phyloP scores from a whole-genome alignment of 2,888 invertebrate species.

The Eilema sororculum region DNA sequence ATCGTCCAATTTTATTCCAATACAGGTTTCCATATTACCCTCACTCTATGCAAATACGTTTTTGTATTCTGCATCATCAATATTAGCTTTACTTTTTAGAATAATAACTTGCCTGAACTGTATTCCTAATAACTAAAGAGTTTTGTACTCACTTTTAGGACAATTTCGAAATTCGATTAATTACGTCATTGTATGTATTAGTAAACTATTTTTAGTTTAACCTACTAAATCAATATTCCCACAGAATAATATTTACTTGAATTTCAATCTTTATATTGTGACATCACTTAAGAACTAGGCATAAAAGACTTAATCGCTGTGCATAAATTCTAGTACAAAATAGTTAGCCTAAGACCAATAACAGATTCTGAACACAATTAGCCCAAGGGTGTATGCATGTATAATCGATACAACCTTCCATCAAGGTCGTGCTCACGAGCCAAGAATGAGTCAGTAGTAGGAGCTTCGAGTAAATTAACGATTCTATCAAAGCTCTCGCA shows the following conservation, averaged over 20 bases:
- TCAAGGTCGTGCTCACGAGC: conserved; percentile 34
- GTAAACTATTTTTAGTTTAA: neutral
- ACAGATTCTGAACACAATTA: conserved; percentile 26
- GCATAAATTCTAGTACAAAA: neutral
- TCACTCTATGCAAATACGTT: conserved; percentile 24
- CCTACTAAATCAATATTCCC: conserved; percentile 7
- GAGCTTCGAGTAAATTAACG: conserved; percentile 54
- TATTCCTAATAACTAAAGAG: neutral
- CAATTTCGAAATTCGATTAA: neutral
- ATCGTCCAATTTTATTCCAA: conserved; percentile 40
- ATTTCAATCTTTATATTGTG: neutral
- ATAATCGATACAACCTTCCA: conserved; percentile 39
- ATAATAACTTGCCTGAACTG: neutral
- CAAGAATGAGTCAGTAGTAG: conserved; percentile 32
- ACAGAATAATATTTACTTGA: neutral
- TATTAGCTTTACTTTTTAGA: conserved; percentile 7
- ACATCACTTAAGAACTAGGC: neutral
- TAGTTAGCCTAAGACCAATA: conserved; percentile 1
- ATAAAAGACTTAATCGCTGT: neutral
- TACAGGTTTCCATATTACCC: conserved; percentile 25
- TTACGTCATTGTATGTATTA: too few relatives aligned
- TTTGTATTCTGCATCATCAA: conserved; percentile 11
- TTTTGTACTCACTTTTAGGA: neutral
- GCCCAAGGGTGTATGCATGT: conserved; percentile 40
- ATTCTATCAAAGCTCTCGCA: conserved; percentile 61